These are phyloP conservation scores for Vicugna pacos DNA, from an alignment of 2,113 vertebrate genomes.

Conservation along the genomic window DNA sequence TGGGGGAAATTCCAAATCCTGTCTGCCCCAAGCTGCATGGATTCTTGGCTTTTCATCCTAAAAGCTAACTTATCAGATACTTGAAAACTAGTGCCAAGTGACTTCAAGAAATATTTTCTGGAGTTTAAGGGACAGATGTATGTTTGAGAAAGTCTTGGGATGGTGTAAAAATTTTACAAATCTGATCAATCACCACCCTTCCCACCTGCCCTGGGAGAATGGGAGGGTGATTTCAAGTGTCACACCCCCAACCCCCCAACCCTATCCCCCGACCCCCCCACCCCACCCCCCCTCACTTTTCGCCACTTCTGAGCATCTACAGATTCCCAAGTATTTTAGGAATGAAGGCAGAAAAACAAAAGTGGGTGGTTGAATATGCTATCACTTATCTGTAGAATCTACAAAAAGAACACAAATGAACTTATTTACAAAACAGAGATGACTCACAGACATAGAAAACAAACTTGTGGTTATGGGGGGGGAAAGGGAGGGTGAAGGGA, in stretches of 20 bases:
- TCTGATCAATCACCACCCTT: not conserved
- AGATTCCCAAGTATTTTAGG: slow-evolving; percentile 55
- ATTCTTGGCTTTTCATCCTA: not conserved
- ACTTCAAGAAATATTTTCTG: not conserved
- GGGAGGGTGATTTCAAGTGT: slow-evolving; percentile 79
- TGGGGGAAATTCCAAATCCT: not conserved
- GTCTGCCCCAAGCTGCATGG: not conserved
- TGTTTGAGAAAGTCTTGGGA: slow-evolving; percentile 13
- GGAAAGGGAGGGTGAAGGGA: no score
- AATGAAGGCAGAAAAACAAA: not conserved
- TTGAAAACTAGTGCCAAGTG: not conserved
- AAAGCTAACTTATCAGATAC: not conserved
- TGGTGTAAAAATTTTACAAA: not conserved
- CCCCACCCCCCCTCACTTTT: no score
- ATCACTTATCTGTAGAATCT: no score
- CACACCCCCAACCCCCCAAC: no score
- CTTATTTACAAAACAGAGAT: no score
- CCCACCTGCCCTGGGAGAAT: not conserved
- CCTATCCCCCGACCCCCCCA: no score
- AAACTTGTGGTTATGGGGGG: no score
- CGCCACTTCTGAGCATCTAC: slow-evolving; percentile 80
- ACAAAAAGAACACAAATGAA: no score
- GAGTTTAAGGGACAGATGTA: not conserved
- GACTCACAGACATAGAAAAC: no score
- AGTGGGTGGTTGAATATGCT: not conserved